phyloP scores from a whole-genome alignment of 2,113 vertebrate species.

The Melospiza melodia region DNA sequence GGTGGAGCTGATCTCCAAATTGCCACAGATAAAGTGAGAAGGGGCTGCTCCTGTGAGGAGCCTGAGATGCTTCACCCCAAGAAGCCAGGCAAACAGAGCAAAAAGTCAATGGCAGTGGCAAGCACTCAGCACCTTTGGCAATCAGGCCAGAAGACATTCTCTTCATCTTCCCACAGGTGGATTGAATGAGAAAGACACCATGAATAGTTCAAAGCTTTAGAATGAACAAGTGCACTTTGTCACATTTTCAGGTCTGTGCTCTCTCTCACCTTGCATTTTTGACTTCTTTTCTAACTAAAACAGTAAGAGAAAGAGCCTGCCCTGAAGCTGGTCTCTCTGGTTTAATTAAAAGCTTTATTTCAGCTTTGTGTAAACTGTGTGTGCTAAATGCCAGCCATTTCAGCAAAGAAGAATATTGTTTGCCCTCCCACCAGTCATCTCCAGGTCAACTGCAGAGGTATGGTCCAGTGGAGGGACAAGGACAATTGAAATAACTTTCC shows the following conservation, averaged over 20 bases:
- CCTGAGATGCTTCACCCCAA: not conserved
- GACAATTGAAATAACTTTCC: not conserved
- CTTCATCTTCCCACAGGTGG: not conserved
- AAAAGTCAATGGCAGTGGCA: not conserved
- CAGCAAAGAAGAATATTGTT: not conserved
- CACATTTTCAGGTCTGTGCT: not conserved
- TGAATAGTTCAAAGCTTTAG: not conserved
- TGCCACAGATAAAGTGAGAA: not conserved
- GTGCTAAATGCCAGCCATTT: not conserved
- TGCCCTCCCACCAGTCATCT: not conserved
- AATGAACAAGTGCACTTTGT: not conserved
- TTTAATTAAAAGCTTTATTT: slow-evolving; percentile 43
- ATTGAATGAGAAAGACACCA: not conserved
- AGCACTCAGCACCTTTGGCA: not conserved
- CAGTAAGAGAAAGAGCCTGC: not conserved
- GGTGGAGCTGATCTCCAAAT: not conserved
- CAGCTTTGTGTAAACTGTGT: not conserved
- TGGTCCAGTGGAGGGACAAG: not conserved
- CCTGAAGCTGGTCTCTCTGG: not conserved
- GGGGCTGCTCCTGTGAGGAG: not conserved
- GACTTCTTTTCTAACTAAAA: not conserved
- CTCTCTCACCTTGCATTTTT: not conserved
- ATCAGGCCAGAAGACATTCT: not conserved
- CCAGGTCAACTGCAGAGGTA: not conserved
- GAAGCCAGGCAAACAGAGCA: not conserved